Evolutionary conservation across 2,888 invertebrate genomes (phyloP), one percentile per base, ranked within the genome.

Genomic region (Xylota segnis): DNA sequence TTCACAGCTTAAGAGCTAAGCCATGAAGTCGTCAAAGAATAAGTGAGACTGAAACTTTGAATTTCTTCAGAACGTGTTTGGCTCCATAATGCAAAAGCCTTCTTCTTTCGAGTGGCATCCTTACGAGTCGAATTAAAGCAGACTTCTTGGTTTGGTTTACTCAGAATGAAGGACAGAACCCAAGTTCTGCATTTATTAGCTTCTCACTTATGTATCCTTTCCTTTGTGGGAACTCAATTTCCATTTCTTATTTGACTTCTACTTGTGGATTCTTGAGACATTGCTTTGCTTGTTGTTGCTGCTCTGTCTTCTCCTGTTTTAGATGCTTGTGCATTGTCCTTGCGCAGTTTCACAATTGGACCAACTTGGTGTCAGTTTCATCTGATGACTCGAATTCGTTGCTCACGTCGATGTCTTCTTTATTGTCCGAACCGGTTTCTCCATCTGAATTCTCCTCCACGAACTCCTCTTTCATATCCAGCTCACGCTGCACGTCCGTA

Each of bases 231-330:
- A 88, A 79, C 83, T 90, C 92, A 89, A 89, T 89, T 90, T 96
- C 96, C 78, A 94, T 93, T 93, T 98, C 98, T 92, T 98, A 98
- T 93, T 98, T 98, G 90, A 98, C 96, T 93, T 97, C 96, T 54
- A 98, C 95, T 88, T 94, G 95, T 9, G 96, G 94, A 89, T 94
- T 94, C 92, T 94, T 94, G 52, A 89, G 87, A 59, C 89, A 88
- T 71, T 89, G 88, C 74, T 89, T 56, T 59, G 52, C 23, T 68
- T 5, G 45, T 18, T 45, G 61, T n/a, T 56, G 75, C 14, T 70
- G 52, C 16, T 7, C 87, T 14, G 82, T 88, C 37, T 88, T 76
- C 88, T 74, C 52, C 68, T 63, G 79, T 29, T 83, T 87, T 88
- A n/a, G 63, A 58, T 43, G 66, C 29, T 37, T 75, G 74, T 68